These are phyloP conservation scores for Hapalemur alaotrensis DNA, from an alignment of 2,797 vertebrate genomes.

Conservation along the genomic window DNA sequence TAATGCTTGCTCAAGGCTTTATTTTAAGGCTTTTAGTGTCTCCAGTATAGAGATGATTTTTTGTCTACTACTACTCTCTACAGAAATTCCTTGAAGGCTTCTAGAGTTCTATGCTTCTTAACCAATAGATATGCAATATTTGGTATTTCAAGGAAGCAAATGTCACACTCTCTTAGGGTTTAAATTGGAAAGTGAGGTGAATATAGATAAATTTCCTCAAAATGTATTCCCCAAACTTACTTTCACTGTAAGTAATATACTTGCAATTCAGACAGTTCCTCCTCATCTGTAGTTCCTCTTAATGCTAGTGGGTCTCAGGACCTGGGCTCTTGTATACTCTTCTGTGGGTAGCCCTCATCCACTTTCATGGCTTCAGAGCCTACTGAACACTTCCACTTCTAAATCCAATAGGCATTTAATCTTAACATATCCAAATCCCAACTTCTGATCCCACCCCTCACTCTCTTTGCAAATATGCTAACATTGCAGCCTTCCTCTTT, in stretches of 20 bases:
- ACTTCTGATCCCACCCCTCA: background rate
- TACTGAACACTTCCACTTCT: background rate
- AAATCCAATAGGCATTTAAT: background rate
- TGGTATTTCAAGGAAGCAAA: conserved; percentile 5
- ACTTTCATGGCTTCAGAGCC: background rate
- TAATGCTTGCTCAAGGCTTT: background rate
- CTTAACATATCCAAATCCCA: background rate
- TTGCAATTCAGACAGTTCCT: background rate
- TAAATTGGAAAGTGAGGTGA: background rate
- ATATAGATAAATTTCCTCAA: conserved; percentile 20
- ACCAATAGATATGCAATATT: background rate
- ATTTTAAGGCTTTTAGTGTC: background rate
- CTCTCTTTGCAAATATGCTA: background rate
- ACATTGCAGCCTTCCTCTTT: background rate
- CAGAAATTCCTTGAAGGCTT: background rate
- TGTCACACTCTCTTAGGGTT: background rate
- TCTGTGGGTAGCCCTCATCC: background rate
- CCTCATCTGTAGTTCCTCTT: background rate
- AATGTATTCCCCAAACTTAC: background rate
- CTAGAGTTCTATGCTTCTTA: background rate
- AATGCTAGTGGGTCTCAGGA: background rate
- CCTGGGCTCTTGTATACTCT: background rate
- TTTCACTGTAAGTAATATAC: background rate
- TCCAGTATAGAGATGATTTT: background rate
- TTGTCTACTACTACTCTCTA: background rate